Percentiles rank a stretch among this genome's conserved stretches.
Evolutionary conservation across 2,113 vertebrate genomes (phyloP).

Genomic region (Lepus americanus): DNA sequence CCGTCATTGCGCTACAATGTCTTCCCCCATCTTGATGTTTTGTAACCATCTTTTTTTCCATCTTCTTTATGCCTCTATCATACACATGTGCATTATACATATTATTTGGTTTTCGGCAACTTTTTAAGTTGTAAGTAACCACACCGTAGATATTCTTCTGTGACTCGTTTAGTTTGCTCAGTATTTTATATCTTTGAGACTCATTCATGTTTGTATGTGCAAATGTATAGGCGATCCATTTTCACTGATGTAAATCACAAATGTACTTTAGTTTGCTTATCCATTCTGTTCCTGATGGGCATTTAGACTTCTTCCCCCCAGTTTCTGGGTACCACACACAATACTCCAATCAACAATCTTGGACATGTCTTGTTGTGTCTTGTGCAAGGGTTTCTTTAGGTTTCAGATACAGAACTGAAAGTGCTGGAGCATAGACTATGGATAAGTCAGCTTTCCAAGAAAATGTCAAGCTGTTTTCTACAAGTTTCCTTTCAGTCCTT

Average conservation of each 20-base stretch:
- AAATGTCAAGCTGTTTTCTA: background rate
- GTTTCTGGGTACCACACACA: background rate
- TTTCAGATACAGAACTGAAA: background rate
- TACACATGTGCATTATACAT: background rate
- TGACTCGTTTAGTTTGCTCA: background rate
- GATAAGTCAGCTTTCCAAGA: background rate
- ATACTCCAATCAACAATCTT: background rate
- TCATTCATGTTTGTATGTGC: background rate
- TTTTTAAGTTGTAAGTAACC: constrained; percentile 18
- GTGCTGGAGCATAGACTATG: background rate
- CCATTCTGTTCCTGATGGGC: background rate
- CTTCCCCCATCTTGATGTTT: background rate
- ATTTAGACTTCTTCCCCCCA: background rate
- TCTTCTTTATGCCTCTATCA: background rate
- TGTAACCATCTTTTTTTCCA: background rate
- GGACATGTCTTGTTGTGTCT: background rate
- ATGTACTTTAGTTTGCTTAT: background rate
- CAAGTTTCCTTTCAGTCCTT: background rate
- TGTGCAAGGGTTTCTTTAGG: background rate
- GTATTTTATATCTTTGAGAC: background rate
- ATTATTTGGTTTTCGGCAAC: background rate
- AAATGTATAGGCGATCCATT: background rate
- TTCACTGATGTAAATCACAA: background rate
- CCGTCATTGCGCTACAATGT: too few species aligned
- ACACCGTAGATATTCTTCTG: background rate